Percentiles rank a stretch among this genome's conserved stretches.
phyloP scores from a whole-genome alignment of 30 jellyfish, hydroid and myxozoan species.

The Turritopsis rubra region DNA sequence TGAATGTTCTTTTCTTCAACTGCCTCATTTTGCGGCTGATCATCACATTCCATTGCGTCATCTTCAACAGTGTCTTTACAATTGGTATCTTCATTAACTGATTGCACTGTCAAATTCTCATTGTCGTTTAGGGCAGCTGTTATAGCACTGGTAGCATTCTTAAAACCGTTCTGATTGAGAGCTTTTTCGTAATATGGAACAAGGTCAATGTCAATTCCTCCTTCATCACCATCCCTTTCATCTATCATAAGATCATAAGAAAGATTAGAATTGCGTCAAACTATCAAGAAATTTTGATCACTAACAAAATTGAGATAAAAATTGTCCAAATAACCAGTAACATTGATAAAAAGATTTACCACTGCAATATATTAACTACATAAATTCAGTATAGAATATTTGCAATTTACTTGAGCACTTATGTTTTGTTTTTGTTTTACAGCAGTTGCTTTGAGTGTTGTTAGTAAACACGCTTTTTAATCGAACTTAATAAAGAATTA shows the following conservation, averaged over 20 bases:
- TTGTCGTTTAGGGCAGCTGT: conserved; percentile 64
- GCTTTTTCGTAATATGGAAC: conserved; percentile 49
- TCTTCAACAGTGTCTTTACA: not conserved
- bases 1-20: not conserved
- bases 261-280: not conserved
- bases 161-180: conserved; percentile 21
- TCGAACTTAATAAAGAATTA: too few relatives aligned
- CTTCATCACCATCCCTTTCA: conserved; percentile 92
- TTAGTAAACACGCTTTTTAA: too few relatives aligned
- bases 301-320: too few relatives aligned
- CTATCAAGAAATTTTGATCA: too few relatives aligned
- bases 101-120: not conserved
- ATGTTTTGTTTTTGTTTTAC: too few relatives aligned
- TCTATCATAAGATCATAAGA: conserved; percentile 23
- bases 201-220: conserved; percentile 72
- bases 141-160: conserved; percentile 68
- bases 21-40: not conserved
- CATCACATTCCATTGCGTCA: conserved; percentile 13
- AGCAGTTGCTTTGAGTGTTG: too few relatives aligned
- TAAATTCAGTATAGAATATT: too few relatives aligned
- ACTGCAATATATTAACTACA: too few relatives aligned
- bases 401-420: too few relatives aligned
- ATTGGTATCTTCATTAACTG: not conserved
- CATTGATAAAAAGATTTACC: too few relatives aligned
- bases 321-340: too few relatives aligned